Evolutionary conservation across 2,888 invertebrate species (phyloP).

Genomic region (Physocephala rufipes): DNA sequence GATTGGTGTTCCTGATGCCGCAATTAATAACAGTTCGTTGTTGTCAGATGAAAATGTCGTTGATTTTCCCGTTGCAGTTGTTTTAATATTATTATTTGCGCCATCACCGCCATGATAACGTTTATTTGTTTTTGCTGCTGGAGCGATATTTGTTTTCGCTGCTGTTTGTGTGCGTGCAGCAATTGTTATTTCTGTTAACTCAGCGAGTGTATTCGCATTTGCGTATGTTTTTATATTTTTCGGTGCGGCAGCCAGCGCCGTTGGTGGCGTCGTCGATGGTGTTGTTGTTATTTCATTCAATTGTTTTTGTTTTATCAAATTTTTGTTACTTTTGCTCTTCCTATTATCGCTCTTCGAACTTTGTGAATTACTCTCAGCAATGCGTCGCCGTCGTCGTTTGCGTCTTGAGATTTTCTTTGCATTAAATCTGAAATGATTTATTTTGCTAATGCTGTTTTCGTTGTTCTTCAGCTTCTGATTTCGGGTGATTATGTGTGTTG

Average conservation of each 20-base stretch:
- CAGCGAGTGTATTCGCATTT: conserved; percentile 17
- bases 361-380: neutral
- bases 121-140: conserved; percentile 14
- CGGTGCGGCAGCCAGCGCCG: conserved; percentile 18
- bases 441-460: too few relatives aligned
- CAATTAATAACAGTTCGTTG: too few relatives aligned
- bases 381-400: conserved; percentile 7
- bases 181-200: conserved; percentile 15
- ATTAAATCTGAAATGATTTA: too few relatives aligned
- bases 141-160: conserved; percentile 7
- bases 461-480: too few relatives aligned
- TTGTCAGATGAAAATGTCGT: neutral
- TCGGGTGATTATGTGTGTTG: too few relatives aligned
- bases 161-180: conserved; percentile 27
- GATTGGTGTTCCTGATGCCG: conserved; percentile 29
- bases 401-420: conserved; percentile 20
- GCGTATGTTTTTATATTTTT: neutral
- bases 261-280: conserved; percentile 10
- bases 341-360: too few relatives aligned
- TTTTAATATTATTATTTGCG: conserved; percentile 36
- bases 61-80: conserved; percentile 35
- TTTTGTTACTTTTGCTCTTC: too few relatives aligned
- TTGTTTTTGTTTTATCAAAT: conserved; percentile 3
- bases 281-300: conserved; percentile 29
- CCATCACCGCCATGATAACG: conserved; percentile 21